These are phyloP conservation scores for Chaetops frenatus DNA, from an alignment of 2,113 vertebrate genomes.

Conservation along the genomic window DNA sequence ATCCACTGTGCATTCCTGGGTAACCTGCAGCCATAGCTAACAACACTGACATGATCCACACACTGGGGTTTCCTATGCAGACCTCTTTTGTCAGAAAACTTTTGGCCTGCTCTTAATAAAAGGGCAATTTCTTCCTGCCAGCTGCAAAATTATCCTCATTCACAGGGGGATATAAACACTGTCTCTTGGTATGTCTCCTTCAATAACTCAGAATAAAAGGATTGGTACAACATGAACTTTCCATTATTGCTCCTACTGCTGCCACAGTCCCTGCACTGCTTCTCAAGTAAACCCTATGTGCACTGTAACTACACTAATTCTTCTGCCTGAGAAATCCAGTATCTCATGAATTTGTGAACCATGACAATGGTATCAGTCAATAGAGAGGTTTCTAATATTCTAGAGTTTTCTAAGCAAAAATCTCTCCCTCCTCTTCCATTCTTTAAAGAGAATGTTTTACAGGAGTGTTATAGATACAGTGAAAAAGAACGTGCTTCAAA, in stretches of 20 bases:
- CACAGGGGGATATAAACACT: not conserved
- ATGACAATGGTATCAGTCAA: not conserved
- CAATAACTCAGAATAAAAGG: not conserved
- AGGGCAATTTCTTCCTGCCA: not conserved
- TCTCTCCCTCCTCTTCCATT: not conserved
- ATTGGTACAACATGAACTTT: not conserved
- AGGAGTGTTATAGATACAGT: not conserved
- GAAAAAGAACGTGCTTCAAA: not conserved
- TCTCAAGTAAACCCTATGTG: not conserved
- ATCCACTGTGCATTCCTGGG: not conserved
- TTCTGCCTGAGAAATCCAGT: not conserved
- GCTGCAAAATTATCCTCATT: not conserved
- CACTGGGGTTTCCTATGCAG: not conserved
- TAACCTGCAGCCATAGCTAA: not conserved
- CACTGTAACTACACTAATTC: not conserved
- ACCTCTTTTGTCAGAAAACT: not conserved
- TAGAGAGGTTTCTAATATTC: not conserved
- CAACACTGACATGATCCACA: accelerated
- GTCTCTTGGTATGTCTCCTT: not conserved
- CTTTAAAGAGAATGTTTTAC: not conserved
- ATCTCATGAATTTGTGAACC: not conserved
- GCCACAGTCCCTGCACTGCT: not conserved
- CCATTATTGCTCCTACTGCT: not conserved
- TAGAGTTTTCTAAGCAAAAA: not conserved
- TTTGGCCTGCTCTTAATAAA: not conserved